Conservation (phyloP, 2,113 vertebrate genomes). For the Turnix velox region DNA sequence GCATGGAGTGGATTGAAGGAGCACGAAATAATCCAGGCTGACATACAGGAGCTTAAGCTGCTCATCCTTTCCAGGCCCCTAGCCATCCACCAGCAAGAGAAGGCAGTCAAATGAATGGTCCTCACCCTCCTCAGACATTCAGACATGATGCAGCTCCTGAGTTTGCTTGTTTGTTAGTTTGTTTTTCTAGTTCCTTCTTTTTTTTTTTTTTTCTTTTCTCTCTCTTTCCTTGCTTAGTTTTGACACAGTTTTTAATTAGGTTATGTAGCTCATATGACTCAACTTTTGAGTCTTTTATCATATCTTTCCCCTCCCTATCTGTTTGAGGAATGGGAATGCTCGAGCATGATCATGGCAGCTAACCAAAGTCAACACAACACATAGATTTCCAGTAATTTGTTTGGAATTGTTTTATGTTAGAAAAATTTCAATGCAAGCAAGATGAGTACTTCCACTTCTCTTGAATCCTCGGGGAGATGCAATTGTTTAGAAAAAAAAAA, state of each 20-base stretch:
- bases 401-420: background rate
- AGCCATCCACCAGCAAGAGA: background rate
- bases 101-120: background rate
- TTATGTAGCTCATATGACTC: background rate
- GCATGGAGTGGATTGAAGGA: background rate
- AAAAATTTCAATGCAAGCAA: background rate
- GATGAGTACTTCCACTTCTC: background rate
- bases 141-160: background rate
- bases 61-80: background rate
- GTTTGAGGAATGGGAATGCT: background rate
- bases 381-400: background rate
- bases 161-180: too few relatives aligned
- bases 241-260: background rate
- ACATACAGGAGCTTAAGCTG: background rate
- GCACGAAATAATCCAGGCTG: background rate
- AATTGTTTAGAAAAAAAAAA: background rate
- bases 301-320: background rate
- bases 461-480: background rate
- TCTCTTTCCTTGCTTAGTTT: background rate
- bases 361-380: background rate
- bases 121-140: background rate
- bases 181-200: accelerated
- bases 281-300: accelerated
- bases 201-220: background rate
- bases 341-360: background rate